Percentiles rank a stretch among this genome's conserved stretches.
These are phyloP conservation scores for Abscondita cerata DNA, from an alignment of 2,888 invertebrate genomes.

Conservation along the genomic window DNA sequence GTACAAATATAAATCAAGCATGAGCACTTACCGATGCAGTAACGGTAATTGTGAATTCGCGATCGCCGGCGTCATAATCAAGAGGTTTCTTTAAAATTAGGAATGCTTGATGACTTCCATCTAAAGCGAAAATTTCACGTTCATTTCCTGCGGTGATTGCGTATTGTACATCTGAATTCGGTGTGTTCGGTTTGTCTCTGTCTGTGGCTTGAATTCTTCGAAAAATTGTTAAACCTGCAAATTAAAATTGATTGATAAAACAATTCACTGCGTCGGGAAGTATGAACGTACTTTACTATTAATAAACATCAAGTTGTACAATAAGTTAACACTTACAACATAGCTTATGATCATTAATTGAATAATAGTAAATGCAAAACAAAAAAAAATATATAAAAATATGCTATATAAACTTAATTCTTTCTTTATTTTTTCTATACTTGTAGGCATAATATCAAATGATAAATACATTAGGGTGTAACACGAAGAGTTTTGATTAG, in stretches of 20 bases:
- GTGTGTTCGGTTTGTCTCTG: slow-evolving; percentile 86
- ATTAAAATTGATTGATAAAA: background rate
- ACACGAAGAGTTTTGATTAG: no score
- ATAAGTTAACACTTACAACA: no score
- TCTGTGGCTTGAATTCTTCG: slow-evolving; percentile 82
- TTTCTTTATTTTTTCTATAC: no score
- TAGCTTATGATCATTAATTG: no score
- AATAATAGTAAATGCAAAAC: no score
- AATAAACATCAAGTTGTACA: no score
- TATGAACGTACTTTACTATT: no score
- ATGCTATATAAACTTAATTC: no score
- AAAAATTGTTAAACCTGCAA: slow-evolving; percentile 78
- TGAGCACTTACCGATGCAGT: slow-evolving; percentile 74
- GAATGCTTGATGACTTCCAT: slow-evolving; percentile 79
- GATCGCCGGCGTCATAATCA: slow-evolving; percentile 83
- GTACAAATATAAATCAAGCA: background rate
- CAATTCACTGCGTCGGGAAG: no score
- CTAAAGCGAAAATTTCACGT: slow-evolving; percentile 78
- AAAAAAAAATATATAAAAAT: no score
- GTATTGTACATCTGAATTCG: slow-evolving; percentile 86
- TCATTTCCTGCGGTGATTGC: slow-evolving; percentile 75
- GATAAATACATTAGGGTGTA: no score
- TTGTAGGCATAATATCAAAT: no score
- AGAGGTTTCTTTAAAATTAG: slow-evolving; percentile 76
- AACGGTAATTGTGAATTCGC: slow-evolving; percentile 75